A percentile compares a stretch with the other conserved stretches of the same genome.
These are phyloP conservation scores for Sinodicranocentrus sp. DNA, from an alignment of 2,888 invertebrate genomes.

Conservation along the genomic window DNA sequence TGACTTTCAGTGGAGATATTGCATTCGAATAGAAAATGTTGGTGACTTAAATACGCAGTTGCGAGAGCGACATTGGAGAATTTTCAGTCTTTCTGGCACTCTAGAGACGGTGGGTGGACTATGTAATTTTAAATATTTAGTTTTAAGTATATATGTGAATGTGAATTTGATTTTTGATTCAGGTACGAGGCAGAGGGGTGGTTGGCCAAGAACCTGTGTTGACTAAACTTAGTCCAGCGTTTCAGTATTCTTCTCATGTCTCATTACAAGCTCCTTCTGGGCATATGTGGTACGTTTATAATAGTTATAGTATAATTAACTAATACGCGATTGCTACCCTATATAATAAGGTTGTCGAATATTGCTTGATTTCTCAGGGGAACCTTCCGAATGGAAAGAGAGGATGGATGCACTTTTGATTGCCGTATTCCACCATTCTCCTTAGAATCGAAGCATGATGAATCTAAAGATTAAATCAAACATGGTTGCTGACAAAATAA, in stretches of 20 bases:
- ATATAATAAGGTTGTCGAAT: neutral
- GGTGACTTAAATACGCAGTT: slow-evolving; percentile 93
- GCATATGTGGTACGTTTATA: slow-evolving; percentile 90
- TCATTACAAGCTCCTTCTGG: slow-evolving; percentile 98
- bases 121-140: neutral
- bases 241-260: slow-evolving; percentile 98
- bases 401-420: slow-evolving; percentile 98
- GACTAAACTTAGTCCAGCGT: slow-evolving; percentile 92
- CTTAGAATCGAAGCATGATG: slow-evolving; percentile 94
- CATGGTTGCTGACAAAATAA: too few relatives aligned
- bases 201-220: slow-evolving; percentile 98
- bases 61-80: slow-evolving; percentile 98
- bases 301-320: too few relatives aligned
- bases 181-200: slow-evolving; percentile 92
- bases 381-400: slow-evolving; percentile 97
- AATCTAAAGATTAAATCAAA: slow-evolving; percentile 77
- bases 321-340: too few relatives aligned
- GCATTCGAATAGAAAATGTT: slow-evolving; percentile 96
- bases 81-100: slow-evolving; percentile 95
- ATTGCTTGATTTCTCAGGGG: slow-evolving; percentile 83
- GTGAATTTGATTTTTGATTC: slow-evolving; percentile 14
- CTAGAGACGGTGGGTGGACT: slow-evolving; percentile 87
- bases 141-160: neutral
- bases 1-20: slow-evolving; percentile 92
- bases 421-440: slow-evolving; percentile 98